Base-by-base conservation (phyloP, 2,113 vertebrate species). In the Hoplias malabaricus region DNA sequence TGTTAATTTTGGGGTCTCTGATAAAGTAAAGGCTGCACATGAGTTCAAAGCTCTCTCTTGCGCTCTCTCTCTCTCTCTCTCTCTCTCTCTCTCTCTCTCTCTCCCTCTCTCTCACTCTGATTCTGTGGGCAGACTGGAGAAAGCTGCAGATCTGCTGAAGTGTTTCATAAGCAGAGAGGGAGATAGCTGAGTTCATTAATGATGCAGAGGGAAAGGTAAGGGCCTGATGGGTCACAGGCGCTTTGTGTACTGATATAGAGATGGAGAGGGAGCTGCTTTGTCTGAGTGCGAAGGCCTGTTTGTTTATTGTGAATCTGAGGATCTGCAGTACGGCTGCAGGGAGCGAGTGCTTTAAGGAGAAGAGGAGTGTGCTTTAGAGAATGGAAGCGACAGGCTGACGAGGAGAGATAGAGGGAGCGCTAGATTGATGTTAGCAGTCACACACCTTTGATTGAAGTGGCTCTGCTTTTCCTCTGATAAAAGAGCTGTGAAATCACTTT, bases 1-100 rank as follows among this genome's bases (percentile, higher is more conserved):
- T 48, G 23, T 53, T 68, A 68, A 77, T 81, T 14, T 66, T 43
- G 21, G 42, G 31, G 31, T 19, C 25, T 77, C 25, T 73, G 69
- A 25, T 75, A 54, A 81, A 77, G 75, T 71, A 77, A 77, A 56
- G 46, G 29, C 62, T 56, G 34, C 13, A 33, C 61, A 61, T 11
- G 23, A 76, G 73, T 80, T 80, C 79, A 80, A 76, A 80, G 79
- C 67, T 73, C 33, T 25, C 40, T 36, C 10, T 23, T 68, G 50
- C 33, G 14, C 46, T 21, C 11, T 81, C 16, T 57, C 57, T 67
- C 68, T 50, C 25, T 48, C 12, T 68, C 56, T 46, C n/a, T 68
- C 42, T 62, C 40, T 75, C 13, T 61, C 38, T 68, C 11, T 19
- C 40, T 46, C 19, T n/a, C 38, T 75, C 62, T 13, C 46, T 59